Base-by-base conservation (phyloP, 2,113 vertebrate species). In the Anser cygnoides region DNA sequence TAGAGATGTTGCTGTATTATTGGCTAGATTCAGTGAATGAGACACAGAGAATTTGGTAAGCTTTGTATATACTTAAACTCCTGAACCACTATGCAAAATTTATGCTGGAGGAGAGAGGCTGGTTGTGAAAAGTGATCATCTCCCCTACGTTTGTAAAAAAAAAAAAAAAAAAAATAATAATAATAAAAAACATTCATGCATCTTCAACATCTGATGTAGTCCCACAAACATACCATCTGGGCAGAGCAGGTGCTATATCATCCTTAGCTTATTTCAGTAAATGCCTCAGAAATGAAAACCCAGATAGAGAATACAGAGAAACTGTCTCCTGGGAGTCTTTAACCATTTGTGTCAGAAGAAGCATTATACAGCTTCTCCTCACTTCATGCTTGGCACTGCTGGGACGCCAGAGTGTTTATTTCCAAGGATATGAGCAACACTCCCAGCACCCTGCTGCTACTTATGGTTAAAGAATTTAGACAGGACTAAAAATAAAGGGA, bases 201-300 rank as follows among this genome's bases (percentile, higher is more conserved):
- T 62, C 52, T 92, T 80, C 91, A 89, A 39, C 31, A 43, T 33
- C 78, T 86, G 79, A 96, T 73, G 2, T 88, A 96, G 81, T 86
- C 62, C 62, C 82, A 84, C 76, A 84, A 82, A 94, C 71, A 57
- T 84, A 50, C 78, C 86, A 91, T 82, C 84, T 96, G 93, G 66
- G 49, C 75, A 71, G 52, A 94, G 62, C 90, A 96, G 92, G 92
- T 89, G 66, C 41, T 80, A 58, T 71, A 92, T 87, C 65, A 54
- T 81, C 92, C 92, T 71, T 90, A 88, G 62, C n/a, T 82, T 76
- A 43, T 73, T 92, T 78, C 80, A 68, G 33, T 62, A 83, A 80
- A 70, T 44, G 29, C 33, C 58, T 85, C 71, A 80, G 72, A 96
- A 92, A 93, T 49, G 6, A 88, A 94, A 91, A 55, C 13, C 10